Percentiles rank a stretch among this genome's conserved stretches.
phyloP scores from a whole-genome alignment of 2,113 vertebrate species.

The Microtus richardsoni region DNA sequence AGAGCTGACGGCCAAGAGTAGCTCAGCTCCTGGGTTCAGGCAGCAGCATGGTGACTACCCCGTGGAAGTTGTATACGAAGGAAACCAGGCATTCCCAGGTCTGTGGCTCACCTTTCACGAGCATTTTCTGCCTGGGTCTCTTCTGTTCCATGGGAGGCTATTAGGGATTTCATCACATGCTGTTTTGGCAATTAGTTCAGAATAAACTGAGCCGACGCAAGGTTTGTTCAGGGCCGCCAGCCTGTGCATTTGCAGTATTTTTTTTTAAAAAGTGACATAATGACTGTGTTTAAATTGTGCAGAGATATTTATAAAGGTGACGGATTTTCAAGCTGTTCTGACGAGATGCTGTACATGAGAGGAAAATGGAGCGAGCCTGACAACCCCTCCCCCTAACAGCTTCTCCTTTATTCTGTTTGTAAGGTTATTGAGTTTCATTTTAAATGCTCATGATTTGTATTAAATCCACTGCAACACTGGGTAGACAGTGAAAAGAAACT shows the following conservation, averaged over 20 bases:
- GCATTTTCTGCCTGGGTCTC: background rate
- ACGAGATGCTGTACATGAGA: conserved; percentile 9
- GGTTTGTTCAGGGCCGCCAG: background rate
- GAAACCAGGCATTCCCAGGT: background rate
- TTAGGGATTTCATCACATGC: conserved; percentile 43
- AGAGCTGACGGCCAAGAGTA: background rate
- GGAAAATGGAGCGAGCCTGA: rapidly evolving
- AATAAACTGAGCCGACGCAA: conserved; percentile 49
- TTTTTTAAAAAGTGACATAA: conserved; percentile 51
- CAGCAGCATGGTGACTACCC: rapidly evolving
- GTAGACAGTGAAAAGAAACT: conserved; percentile 62
- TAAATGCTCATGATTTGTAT: conserved; percentile 69
- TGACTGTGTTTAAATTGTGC: conserved; percentile 59
- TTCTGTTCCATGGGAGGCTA: background rate
- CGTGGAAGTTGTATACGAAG: background rate
- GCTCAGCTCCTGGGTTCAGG: background rate
- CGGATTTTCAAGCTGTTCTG: conserved; percentile 74
- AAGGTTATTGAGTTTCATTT: conserved; percentile 79
- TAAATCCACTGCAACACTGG: conserved; percentile 51
- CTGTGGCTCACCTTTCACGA: conserved; percentile 42
- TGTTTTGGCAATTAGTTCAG: conserved; percentile 51
- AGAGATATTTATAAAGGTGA: conserved; percentile 74
- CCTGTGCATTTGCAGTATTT: conserved; percentile 51
- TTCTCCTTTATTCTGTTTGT: conserved; percentile 61
- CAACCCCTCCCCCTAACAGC: conserved; percentile 4